These are phyloP conservation scores for Puffinus mauretanicus DNA, from an alignment of 2,113 vertebrate genomes.

Conservation along the genomic window DNA sequence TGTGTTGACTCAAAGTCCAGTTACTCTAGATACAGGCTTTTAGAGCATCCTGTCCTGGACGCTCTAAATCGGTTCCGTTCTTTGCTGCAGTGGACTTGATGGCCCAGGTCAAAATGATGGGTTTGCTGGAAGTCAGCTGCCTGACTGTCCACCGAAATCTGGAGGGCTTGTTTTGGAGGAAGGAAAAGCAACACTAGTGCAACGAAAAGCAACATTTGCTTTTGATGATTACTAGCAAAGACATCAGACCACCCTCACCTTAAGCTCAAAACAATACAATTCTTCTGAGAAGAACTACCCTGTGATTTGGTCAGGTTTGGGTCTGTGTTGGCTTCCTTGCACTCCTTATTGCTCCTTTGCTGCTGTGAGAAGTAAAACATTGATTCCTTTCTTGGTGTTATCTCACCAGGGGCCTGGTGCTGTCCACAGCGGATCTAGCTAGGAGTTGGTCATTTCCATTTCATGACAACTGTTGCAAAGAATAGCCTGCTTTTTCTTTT, in stretches of 20 bases:
- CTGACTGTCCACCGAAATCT: neutral
- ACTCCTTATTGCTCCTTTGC: neutral
- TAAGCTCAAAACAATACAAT: neutral
- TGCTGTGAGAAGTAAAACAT: neutral
- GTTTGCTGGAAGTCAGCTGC: neutral
- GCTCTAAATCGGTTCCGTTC: neutral
- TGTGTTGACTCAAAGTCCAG: neutral
- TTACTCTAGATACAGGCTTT: neutral
- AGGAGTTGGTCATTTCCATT: neutral
- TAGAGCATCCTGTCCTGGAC: neutral
- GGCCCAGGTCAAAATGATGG: neutral
- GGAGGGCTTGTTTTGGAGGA: neutral
- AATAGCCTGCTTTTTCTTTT: neutral
- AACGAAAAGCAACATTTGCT: neutral
- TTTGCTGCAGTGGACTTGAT: neutral
- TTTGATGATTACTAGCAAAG: neutral
- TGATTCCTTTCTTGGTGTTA: neutral
- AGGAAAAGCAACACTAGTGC: neutral
- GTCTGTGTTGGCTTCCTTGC: neutral
- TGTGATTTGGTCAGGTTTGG: neutral
- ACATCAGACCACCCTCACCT: neutral
- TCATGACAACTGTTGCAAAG: constrained; percentile 6
- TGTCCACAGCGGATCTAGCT: neutral
- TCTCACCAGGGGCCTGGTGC: neutral
- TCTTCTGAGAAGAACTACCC: neutral